These are phyloP conservation scores for Toxostoma redivivum DNA, from an alignment of 2,113 vertebrate genomes.

Conservation along the genomic window DNA sequence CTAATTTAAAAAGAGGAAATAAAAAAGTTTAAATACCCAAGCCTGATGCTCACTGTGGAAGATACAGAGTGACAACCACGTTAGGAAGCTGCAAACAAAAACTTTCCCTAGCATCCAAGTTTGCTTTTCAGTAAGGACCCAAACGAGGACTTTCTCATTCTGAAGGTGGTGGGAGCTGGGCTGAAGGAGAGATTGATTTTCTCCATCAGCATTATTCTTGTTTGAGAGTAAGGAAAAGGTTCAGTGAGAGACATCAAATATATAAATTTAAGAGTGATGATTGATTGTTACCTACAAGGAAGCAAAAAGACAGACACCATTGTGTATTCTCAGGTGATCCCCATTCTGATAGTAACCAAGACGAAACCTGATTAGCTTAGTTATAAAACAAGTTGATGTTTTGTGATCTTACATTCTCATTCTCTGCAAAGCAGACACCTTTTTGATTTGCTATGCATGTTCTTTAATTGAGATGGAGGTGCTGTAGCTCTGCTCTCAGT, in stretches of 20 bases:
- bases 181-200: not conserved
- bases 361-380: not conserved
- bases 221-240: not conserved
- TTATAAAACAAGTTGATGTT: not conserved
- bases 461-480: slow-evolving; percentile 33
- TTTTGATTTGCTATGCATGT: slow-evolving; percentile 16
- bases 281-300: not conserved
- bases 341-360: not conserved
- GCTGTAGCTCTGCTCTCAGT: not conserved
- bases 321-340: slow-evolving; percentile 1
- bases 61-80: not conserved
- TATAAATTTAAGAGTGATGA: not conserved
- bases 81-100: not conserved
- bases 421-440: not conserved
- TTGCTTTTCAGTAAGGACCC: not conserved
- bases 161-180: not conserved
- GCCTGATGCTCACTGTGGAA: not conserved
- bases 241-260: not conserved
- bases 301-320: not conserved
- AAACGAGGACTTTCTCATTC: not conserved
- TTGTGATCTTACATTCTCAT: slow-evolving; percentile 27
- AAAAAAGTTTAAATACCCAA: not conserved
- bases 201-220: not conserved
- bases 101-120: fast-evolving
- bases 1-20: not conserved